phyloP scores from a whole-genome alignment of 2,797 vertebrate genomes.

The Amniataba percoides region DNA sequence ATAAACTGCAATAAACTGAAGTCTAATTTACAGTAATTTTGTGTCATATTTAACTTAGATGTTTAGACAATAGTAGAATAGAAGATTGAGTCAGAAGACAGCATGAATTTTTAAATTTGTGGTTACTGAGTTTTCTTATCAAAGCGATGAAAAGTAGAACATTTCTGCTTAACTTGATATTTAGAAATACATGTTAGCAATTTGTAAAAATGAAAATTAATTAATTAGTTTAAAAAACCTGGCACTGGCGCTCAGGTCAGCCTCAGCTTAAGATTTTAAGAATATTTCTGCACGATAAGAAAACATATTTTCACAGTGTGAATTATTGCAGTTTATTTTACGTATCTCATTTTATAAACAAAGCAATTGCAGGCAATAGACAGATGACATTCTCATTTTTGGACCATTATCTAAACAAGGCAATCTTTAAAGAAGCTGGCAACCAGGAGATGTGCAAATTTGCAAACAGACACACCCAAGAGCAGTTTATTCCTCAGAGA shows the following conservation, averaged over 20 bases:
- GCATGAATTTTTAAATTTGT: too few relatives aligned
- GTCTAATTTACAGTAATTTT: neutral
- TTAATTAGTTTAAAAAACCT: too few relatives aligned
- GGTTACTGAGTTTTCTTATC: neutral
- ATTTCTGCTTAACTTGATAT: neutral
- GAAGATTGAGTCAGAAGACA: neutral
- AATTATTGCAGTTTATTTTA: too few relatives aligned
- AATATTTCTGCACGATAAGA: neutral
- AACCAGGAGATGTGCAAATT: neutral
- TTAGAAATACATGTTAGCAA: neutral
- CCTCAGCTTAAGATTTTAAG: neutral
- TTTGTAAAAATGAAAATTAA: neutral
- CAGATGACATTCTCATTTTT: too few relatives aligned
- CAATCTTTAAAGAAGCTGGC: too few relatives aligned
- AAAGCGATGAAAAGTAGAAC: neutral
- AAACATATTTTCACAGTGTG: too few relatives aligned
- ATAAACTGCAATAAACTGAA: neutral
- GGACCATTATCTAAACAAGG: too few relatives aligned
- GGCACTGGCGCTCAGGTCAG: neutral
- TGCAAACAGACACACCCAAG: neutral
- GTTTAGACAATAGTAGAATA: neutral
- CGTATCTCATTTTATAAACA: too few relatives aligned
- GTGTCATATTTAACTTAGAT: neutral
- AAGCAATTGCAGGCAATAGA: too few relatives aligned
- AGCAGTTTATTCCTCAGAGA: neutral